Evolutionary conservation across 2,113 vertebrate species (phyloP).

Genomic region (Marcusenius ussheri): DNA sequence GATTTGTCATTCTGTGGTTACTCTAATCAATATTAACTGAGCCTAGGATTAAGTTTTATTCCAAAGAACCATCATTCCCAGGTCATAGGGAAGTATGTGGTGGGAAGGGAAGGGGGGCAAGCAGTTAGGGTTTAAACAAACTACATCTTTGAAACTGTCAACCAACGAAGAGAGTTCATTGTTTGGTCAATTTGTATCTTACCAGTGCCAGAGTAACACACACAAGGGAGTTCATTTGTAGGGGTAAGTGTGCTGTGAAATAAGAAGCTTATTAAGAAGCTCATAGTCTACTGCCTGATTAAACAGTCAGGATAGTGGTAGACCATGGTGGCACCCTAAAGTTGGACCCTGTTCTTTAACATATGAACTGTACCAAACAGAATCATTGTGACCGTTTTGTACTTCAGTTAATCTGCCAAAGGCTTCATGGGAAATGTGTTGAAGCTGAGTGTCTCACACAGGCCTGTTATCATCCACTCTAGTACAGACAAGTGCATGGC

Average conservation of each 20-base stretch:
- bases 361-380: neutral
- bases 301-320: neutral
- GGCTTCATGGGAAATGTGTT: neutral
- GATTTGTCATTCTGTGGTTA: neutral
- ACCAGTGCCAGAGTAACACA: neutral
- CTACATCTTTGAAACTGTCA: neutral
- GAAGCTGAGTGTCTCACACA: neutral
- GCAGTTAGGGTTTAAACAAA: neutral
- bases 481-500: neutral
- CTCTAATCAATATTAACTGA: neutral
- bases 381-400: neutral
- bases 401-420: neutral
- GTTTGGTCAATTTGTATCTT: neutral
- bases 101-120: neutral
- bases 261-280: neutral
- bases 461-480: neutral
- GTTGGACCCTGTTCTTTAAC: neutral
- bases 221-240: neutral
- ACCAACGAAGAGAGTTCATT: neutral
- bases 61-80: neutral
- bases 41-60: neutral
- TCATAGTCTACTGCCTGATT: neutral
- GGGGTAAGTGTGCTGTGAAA: neutral
- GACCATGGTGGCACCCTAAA: neutral
- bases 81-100: neutral